phyloP scores from a whole-genome alignment of 2,797 vertebrate species.

The Crocidura indochinensis region DNA sequence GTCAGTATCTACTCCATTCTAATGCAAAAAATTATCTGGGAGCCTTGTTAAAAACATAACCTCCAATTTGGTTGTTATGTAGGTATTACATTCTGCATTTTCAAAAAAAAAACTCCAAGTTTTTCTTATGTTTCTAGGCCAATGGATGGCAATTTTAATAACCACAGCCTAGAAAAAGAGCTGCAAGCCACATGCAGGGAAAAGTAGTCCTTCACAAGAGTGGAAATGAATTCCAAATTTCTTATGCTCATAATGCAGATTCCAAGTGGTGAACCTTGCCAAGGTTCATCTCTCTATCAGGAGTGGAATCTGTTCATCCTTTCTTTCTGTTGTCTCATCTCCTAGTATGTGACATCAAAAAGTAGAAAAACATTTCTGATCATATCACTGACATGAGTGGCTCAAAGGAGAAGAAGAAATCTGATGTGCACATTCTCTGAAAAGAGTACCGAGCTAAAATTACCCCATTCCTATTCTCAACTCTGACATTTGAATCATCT shows the following conservation, averaged over 20 bases:
- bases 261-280: neutral
- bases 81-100: neutral
- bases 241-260: neutral
- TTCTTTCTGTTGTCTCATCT: too few relatives aligned
- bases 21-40: neutral
- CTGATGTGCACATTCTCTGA: neutral
- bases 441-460: constrained; percentile 26
- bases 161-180: neutral
- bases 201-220: neutral
- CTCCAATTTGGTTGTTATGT: neutral
- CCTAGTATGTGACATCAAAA: neutral
- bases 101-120: neutral
- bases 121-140: neutral
- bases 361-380: neutral
- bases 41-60: constrained; percentile 20
- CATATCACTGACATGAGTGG: constrained; percentile 5
- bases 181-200: accelerated
- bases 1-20: neutral
- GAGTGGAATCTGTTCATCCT: neutral
- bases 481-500: neutral
- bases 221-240: neutral
- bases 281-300: neutral
- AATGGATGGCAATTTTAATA: neutral
- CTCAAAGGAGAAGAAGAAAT: neutral
- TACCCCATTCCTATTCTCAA: neutral